Conservation (phyloP, 2,797 vertebrate species). For the Chromis chromis region DNA sequence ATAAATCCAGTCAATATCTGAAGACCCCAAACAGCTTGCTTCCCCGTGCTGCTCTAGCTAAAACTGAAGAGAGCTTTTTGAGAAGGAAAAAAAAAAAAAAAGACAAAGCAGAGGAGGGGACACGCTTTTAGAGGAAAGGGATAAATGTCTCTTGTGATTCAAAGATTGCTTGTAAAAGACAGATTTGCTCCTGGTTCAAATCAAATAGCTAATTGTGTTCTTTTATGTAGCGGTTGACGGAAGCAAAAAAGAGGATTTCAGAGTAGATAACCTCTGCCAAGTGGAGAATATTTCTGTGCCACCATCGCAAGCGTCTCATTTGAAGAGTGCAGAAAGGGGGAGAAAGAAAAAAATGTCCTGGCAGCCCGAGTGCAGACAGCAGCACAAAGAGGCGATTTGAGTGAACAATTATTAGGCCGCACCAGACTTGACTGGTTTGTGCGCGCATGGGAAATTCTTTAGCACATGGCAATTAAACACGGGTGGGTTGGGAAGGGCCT, state of each 20-base stretch:
- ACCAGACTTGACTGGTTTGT: slow-evolving; percentile 76
- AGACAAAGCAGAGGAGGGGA: slow-evolving; percentile 32
- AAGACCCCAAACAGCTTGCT: slow-evolving; percentile 34
- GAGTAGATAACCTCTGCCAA: slow-evolving; percentile 44
- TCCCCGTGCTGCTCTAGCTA: slow-evolving; percentile 37
- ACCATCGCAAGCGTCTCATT: slow-evolving; percentile 51
- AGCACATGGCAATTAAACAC: slow-evolving; percentile 78
- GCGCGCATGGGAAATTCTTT: slow-evolving; percentile 78
- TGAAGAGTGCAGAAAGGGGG: slow-evolving; percentile 40
- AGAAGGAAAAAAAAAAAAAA: slow-evolving; percentile 38
- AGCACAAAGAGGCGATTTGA: slow-evolving; percentile 79
- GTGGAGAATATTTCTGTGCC: slow-evolving; percentile 37
- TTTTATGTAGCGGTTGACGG: slow-evolving; percentile 23
- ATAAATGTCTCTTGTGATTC: slow-evolving; percentile 43
- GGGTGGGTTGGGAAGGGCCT: slow-evolving; percentile 61
- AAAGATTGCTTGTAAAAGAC: slow-evolving; percentile 49
- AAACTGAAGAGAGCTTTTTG: slow-evolving; percentile 37
- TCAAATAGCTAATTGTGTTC: slow-evolving; percentile 22
- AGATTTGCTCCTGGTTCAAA: slow-evolving; percentile 38
- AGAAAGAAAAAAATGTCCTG: slow-evolving; percentile 32
- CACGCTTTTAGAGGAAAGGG: slow-evolving; percentile 19
- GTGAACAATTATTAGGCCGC: slow-evolving; percentile 77
- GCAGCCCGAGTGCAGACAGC: slow-evolving; percentile 69
- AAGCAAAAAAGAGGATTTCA: slow-evolving; percentile 29
- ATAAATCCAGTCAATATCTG: slow-evolving; percentile 61